Conservation (phyloP, 1,140 invertebrate species). For the Andricus grossulariae region DNA sequence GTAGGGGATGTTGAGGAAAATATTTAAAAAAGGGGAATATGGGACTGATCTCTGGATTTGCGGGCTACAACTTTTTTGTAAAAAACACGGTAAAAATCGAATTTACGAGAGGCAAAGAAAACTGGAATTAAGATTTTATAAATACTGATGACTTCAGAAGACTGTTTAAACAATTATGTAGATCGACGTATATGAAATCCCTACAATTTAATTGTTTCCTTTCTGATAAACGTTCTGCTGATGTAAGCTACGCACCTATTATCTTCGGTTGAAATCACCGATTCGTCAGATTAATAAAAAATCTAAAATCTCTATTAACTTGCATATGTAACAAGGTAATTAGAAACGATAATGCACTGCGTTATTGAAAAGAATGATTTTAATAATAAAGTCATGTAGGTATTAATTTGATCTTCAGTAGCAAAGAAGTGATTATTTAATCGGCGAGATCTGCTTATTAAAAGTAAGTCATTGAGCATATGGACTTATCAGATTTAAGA, state of each 20-base stretch:
- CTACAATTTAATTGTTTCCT: neutral
- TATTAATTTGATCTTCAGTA: slow-evolving; percentile 13
- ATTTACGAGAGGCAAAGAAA: too few species aligned
- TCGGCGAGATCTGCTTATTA: slow-evolving; percentile 22
- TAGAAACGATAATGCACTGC: neutral
- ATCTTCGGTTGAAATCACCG: neutral
- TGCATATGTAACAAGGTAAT: slow-evolving; percentile 15
- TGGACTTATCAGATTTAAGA: neutral
- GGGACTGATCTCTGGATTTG: too few species aligned
- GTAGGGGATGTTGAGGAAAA: too few species aligned
- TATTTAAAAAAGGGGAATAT: too few species aligned
- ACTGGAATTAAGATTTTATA: neutral
- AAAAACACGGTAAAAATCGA: too few species aligned
- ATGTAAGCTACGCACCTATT: neutral
- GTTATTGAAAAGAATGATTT: neutral
- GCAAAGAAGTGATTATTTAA: neutral
- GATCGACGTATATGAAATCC: neutral
- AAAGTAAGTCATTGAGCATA: neutral
- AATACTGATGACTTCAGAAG: slow-evolving; percentile 8
- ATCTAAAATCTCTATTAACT: neutral
- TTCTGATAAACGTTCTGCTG: slow-evolving; percentile 17
- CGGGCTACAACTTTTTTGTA: too few species aligned
- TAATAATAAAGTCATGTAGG: neutral
- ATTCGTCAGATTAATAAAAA: slow-evolving; percentile 22
- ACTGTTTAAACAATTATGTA: neutral